A percentile compares a stretch with the other conserved stretches of the same genome.
phyloP scores from a whole-genome alignment of 1,140 invertebrate species.

The Portunus trituberculatus region DNA sequence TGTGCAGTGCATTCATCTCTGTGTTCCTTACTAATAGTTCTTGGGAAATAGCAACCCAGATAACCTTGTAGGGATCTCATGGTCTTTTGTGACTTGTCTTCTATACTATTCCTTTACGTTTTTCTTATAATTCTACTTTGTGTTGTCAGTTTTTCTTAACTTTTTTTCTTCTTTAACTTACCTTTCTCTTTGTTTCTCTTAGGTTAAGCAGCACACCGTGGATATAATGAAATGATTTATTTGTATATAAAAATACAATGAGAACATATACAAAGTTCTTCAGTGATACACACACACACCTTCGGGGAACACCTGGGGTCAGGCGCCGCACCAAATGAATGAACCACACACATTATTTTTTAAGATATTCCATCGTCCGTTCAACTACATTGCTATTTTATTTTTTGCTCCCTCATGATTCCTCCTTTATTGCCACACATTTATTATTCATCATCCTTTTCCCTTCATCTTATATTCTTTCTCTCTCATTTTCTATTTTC shows the following conservation, averaged over 20 bases:
- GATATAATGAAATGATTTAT: constrained; percentile 13
- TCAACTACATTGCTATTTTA: not conserved
- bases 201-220: not conserved
- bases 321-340: not conserved
- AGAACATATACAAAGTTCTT: not conserved
- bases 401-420: too few relatives aligned
- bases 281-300: not conserved
- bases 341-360: not conserved
- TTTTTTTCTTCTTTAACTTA: not conserved
- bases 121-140: not conserved
- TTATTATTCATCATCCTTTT: too few relatives aligned
- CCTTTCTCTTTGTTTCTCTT: not conserved
- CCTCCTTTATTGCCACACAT: too few relatives aligned
- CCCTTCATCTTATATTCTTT: too few relatives aligned
- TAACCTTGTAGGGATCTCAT: too few relatives aligned
- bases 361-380: not conserved
- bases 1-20: too few relatives aligned
- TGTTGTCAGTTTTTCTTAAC: not conserved
- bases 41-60: too few relatives aligned
- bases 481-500: too few relatives aligned
- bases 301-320: not conserved
- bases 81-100: too few relatives aligned
- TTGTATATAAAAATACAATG: constrained; percentile 24
- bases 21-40: too few relatives aligned
- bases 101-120: too few relatives aligned